Evolutionary conservation across 2,797 vertebrate genomes (phyloP).

Genomic region (Sebastiscus albofasciatus): DNA sequence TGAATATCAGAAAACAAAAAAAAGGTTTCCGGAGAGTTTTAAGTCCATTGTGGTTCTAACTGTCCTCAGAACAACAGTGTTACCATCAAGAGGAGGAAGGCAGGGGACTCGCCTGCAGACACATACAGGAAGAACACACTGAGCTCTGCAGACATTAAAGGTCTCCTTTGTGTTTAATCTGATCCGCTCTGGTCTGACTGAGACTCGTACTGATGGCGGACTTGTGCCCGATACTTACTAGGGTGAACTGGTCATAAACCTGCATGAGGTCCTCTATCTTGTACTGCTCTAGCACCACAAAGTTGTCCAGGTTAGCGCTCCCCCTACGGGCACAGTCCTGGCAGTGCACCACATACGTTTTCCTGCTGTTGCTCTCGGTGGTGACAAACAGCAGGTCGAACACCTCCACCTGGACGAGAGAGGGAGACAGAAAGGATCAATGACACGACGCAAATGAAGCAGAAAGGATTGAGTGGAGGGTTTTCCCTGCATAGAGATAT

Average conservation of each 20-base stretch:
- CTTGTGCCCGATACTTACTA: constrained; percentile 85
- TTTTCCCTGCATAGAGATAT: too few species aligned
- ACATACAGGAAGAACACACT: not conserved
- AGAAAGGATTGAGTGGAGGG: not conserved
- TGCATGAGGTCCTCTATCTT: constrained; percentile 97
- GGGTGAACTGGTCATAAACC: constrained; percentile 98
- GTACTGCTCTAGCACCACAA: constrained; percentile 94
- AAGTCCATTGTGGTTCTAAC: constrained; percentile 80
- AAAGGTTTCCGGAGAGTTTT: constrained; percentile 61
- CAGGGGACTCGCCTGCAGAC: constrained; percentile 91
- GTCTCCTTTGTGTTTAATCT: not conserved
- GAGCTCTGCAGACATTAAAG: not conserved
- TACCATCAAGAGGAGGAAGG: constrained; percentile 94
- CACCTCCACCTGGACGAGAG: constrained; percentile 88
- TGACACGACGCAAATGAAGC: not conserved
- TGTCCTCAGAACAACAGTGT: constrained; percentile 85
- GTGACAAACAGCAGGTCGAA: constrained; percentile 93
- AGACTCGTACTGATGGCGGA: rapidly evolving
- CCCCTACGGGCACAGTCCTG: constrained; percentile 89
- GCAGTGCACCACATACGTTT: constrained; percentile 93
- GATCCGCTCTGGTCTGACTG: not conserved
- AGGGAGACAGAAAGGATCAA: rapidly evolving
- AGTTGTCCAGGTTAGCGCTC: constrained; percentile 82
- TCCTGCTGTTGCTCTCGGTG: constrained; percentile 88
- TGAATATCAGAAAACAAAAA: constrained; percentile 93